Evolutionary conservation across 2,888 invertebrate genomes (phyloP).

Genomic region (Hirudinaria manillensis): DNA sequence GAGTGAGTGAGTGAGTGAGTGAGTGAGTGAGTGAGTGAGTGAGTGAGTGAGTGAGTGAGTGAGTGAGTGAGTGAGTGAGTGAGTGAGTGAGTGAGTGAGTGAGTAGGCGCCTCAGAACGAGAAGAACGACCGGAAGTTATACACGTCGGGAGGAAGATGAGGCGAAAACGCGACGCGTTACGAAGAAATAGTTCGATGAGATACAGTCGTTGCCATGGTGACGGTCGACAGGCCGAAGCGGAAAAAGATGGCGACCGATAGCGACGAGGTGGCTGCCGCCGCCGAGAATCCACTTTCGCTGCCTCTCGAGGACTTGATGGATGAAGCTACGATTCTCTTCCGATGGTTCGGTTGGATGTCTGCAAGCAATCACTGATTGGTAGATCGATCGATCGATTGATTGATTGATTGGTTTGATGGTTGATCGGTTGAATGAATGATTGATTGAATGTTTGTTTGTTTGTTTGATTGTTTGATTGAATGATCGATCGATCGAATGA

Average conservation of each 20-base stretch:
- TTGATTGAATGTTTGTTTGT: not conserved
- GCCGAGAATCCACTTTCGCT: not conserved
- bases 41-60: too few species aligned
- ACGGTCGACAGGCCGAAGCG: not conserved
- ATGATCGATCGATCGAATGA: too few species aligned
- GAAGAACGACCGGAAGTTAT: too few species aligned
- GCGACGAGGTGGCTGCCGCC: not conserved
- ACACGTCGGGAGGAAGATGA: not conserved
- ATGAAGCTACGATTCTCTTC: not conserved
- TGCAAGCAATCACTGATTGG: not conserved
- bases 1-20: too few species aligned
- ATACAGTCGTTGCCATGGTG: slow-evolving; percentile 6
- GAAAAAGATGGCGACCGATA: slow-evolving; percentile 5
- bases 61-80: too few species aligned
- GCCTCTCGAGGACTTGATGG: not conserved
- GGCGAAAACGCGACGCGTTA: not conserved
- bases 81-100: too few species aligned
- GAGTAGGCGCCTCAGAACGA: too few species aligned
- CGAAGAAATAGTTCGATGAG: slow-evolving; percentile 1
- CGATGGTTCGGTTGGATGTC: slow-evolving; percentile 3
- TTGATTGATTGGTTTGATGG: not conserved
- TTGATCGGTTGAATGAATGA: not conserved
- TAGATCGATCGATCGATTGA: not conserved
- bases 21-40: too few species aligned
- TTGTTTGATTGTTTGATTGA: not conserved